A percentile compares a stretch with the other conserved stretches of the same genome.
Conservation (phyloP, 1,140 invertebrate genomes). For the Panulirus ornatus region DNA sequence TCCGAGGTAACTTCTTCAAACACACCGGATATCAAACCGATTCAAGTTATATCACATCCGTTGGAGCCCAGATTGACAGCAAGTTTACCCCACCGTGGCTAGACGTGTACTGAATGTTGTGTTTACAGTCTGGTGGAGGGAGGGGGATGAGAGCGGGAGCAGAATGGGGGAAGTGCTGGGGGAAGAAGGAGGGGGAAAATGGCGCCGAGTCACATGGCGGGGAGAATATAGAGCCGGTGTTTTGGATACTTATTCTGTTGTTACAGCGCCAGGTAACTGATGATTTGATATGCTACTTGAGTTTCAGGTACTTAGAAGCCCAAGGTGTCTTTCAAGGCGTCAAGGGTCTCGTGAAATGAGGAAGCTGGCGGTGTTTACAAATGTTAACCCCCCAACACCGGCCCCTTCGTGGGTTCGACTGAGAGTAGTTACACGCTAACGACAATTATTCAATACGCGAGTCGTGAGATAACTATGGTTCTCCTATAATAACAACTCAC, state of each 20-base stretch:
- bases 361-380: conserved; percentile 25
- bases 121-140: conserved; percentile 32
- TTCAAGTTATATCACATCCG: conserved; percentile 8
- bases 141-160: too few relatives aligned
- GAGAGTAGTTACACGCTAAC: neutral
- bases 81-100: neutral
- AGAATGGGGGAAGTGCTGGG: too few relatives aligned
- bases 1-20: neutral
- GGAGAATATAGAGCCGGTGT: conserved; percentile 20
- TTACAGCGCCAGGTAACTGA: neutral
- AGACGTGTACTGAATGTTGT: conserved; percentile 45
- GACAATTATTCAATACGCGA: neutral
- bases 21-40: neutral
- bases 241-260: neutral
- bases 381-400: conserved; percentile 30
- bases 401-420: conserved; percentile 22
- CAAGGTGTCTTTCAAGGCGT: neutral
- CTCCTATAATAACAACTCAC: neutral
- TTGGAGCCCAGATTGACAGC: neutral
- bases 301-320: neutral
- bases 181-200: conserved; percentile 25
- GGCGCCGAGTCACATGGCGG: conserved; percentile 35
- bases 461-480: neutral
- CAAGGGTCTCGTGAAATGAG: neutral
- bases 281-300: neutral